Evolutionary conservation across 2,113 vertebrate genomes (phyloP).

Genomic region (Otolemur garnettii): DNA sequence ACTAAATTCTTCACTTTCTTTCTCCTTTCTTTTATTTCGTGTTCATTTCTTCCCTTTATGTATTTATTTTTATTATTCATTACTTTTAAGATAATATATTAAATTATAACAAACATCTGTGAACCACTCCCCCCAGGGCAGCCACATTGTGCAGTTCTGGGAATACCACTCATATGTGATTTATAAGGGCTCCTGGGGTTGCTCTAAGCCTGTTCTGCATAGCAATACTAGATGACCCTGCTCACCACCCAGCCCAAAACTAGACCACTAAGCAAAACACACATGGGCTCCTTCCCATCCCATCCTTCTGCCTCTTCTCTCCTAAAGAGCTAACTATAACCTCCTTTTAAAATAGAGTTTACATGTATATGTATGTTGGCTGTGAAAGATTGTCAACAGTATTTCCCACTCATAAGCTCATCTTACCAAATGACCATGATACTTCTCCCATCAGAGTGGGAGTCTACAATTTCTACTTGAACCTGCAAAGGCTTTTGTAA

Average conservation of each 20-base stretch:
- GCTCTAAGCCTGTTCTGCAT: not conserved
- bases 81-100: not conserved
- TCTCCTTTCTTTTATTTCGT: not conserved
- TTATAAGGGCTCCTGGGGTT: not conserved
- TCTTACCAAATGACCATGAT: not conserved
- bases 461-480: not conserved
- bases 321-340: not conserved
- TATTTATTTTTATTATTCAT: not conserved
- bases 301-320: not conserved
- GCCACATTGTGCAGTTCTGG: not conserved
- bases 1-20: not conserved
- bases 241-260: not conserved
- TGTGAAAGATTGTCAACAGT: not conserved
- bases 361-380: not conserved
- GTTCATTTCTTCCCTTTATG: not conserved
- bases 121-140: not conserved
- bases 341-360: not conserved
- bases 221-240: not conserved
- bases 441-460: not conserved
- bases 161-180: not conserved
- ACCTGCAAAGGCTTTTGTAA: not conserved
- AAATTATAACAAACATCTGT: not conserved
- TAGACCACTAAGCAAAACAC: not conserved
- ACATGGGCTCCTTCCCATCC: not conserved
- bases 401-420: not conserved